Percentiles rank a stretch among this genome's conserved stretches.
Evolutionary conservation across 2,113 vertebrate species (phyloP).

Genomic region (Myrmophylax atrothorax): DNA sequence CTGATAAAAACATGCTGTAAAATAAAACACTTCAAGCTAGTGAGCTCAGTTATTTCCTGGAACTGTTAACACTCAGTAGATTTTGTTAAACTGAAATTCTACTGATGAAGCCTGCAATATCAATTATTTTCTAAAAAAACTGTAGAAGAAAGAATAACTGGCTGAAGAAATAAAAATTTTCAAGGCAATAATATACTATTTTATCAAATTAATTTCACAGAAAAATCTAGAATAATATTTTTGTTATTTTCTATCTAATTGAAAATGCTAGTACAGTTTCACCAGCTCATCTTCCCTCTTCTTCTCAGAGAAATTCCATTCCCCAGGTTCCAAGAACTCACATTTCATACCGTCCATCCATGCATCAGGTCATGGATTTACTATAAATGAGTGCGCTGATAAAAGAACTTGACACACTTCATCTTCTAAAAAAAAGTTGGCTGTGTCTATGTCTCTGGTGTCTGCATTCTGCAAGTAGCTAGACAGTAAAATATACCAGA

Average conservation of each 20-base stretch:
- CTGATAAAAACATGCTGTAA: slow-evolving; percentile 38
- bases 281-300: not conserved
- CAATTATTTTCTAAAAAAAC: not conserved
- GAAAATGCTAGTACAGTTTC: not conserved
- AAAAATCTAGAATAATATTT: not conserved
- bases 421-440: not conserved
- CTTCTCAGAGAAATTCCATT: slow-evolving; percentile 9
- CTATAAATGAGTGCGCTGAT: not conserved
- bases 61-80: not conserved
- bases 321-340: not conserved
- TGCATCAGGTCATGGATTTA: not conserved
- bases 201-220: not conserved
- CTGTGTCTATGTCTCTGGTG: not conserved
- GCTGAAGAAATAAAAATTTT: not conserved
- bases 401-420: not conserved
- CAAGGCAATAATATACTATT: not conserved
- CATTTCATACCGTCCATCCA: not conserved
- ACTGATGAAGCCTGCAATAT: not conserved
- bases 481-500: not conserved
- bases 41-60: not conserved
- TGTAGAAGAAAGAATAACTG: not conserved
- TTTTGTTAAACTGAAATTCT: not conserved
- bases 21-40: slow-evolving; percentile 14
- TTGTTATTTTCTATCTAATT: not conserved
- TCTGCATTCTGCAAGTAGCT: not conserved